These are phyloP conservation scores for Orcinus orca DNA, from an alignment of 2,113 vertebrate genomes.

Conservation along the genomic window DNA sequence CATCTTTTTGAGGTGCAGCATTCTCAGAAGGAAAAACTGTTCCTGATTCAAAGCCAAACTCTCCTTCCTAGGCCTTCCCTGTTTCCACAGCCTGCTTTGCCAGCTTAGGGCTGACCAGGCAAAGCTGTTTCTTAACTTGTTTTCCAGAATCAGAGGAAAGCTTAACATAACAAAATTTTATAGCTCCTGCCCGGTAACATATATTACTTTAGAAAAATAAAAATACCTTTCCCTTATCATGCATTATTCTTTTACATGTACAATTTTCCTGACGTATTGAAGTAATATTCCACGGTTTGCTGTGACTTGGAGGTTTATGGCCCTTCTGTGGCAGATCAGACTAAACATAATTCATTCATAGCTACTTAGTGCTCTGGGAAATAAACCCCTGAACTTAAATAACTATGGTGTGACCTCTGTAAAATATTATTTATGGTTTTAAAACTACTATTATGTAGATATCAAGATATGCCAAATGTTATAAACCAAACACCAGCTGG, in stretches of 20 bases:
- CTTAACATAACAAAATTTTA: conserved; percentile 80
- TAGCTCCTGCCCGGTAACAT: conserved; percentile 73
- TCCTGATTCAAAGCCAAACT: background rate
- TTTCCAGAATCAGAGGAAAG: conserved; percentile 74
- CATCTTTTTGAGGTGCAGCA: background rate
- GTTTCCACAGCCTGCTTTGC: background rate
- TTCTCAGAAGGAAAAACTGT: background rate
- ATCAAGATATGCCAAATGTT: conserved; percentile 82
- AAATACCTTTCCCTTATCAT: conserved; percentile 81
- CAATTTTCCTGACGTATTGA: conserved; percentile 81
- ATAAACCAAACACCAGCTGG: conserved; percentile 81
- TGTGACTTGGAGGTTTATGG: conserved; percentile 83
- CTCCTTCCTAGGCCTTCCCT: background rate
- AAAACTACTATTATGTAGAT: conserved; percentile 82
- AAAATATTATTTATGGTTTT: conserved; percentile 86
- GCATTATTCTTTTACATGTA: conserved; percentile 81
- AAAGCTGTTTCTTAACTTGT: conserved; percentile 62
- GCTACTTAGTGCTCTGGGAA: conserved; percentile 85
- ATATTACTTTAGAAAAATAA: conserved; percentile 81
- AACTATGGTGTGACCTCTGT: conserved; percentile 85
- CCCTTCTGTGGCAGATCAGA: conserved; percentile 84
- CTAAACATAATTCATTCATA: conserved; percentile 86
- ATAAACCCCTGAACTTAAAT: conserved; percentile 85
- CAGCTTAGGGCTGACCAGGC: background rate
- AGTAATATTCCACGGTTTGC: conserved; percentile 83